Percentiles rank a stretch among this genome's conserved stretches.
phyloP scores from a whole-genome alignment of 2,797 vertebrate species.

The Decapterus maruadsi region DNA sequence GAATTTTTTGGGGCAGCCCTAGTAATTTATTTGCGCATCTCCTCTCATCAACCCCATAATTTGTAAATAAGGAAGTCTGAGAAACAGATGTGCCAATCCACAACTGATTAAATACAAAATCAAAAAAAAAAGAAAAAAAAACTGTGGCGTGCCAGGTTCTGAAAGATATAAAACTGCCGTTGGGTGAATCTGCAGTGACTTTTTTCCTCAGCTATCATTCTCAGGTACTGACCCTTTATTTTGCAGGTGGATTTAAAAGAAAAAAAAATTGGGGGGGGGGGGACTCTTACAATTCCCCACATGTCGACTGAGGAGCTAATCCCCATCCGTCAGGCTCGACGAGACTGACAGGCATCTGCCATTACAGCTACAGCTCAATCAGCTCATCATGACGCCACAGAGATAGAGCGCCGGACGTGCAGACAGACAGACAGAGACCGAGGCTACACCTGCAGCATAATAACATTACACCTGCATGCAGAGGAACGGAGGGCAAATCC shows the following conservation, averaged over 20 bases:
- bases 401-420: constrained; percentile 20
- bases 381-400: constrained; percentile 55
- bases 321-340: constrained; percentile 57
- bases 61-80: constrained; percentile 15
- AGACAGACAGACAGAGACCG: neutral
- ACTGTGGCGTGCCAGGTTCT: constrained; percentile 39
- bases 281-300: constrained; percentile 42
- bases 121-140: neutral
- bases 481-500: constrained; percentile 39
- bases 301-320: constrained; percentile 48
- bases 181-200: constrained; percentile 36
- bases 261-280: neutral
- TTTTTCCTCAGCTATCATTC: constrained; percentile 55
- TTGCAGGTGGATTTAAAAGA: constrained; percentile 41
- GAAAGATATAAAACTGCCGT: constrained; percentile 43
- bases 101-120: constrained; percentile 47
- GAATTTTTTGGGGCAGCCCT: too few species aligned
- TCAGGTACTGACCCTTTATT: constrained; percentile 58
- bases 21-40: constrained; percentile 13
- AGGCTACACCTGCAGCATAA: constrained; percentile 32
- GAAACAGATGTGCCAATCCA: constrained; percentile 36
- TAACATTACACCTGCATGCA: constrained; percentile 54
- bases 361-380: constrained; percentile 70
- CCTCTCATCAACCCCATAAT: constrained; percentile 36
- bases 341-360: constrained; percentile 72